These are phyloP conservation scores for Clarias fuscus DNA, from an alignment of 2,797 vertebrate species.

Conservation along the genomic window DNA sequence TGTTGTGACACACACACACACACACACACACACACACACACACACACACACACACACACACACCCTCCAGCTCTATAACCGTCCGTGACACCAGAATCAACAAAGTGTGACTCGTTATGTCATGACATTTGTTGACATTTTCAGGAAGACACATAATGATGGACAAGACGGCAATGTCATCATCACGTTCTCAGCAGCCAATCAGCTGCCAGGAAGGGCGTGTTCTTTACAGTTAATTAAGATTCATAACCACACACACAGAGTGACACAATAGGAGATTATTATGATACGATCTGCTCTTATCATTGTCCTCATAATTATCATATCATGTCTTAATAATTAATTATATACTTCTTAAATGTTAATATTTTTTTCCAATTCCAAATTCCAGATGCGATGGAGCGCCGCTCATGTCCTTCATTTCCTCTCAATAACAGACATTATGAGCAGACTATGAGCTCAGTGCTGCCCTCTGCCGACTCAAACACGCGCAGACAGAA, in stretches of 20 bases:
- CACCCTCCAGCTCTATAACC: neutral
- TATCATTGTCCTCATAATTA: neutral
- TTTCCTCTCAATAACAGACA: neutral
- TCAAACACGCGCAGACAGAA: neutral
- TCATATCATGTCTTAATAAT: neutral
- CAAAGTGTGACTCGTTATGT: neutral
- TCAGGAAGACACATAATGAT: constrained; percentile 11
- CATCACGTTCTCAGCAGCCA: constrained; percentile 28
- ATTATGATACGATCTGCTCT: neutral
- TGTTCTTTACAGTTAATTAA: constrained; percentile 22
- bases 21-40: neutral
- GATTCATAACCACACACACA: constrained; percentile 6
- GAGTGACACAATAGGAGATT: neutral
- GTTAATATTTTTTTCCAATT: neutral
- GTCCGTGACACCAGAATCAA: constrained; percentile 11
- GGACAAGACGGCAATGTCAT: constrained; percentile 19
- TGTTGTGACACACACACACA: neutral
- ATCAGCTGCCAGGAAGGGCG: constrained; percentile 6
- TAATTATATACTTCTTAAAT: neutral
- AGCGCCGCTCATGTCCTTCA: neutral
- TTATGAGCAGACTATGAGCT: neutral
- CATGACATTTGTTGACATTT: constrained; percentile 19
- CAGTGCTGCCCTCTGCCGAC: neutral
- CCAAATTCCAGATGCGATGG: neutral
- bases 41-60: neutral